phyloP scores from a whole-genome alignment of 1,140 invertebrate genomes.

The Linepithema humile region DNA sequence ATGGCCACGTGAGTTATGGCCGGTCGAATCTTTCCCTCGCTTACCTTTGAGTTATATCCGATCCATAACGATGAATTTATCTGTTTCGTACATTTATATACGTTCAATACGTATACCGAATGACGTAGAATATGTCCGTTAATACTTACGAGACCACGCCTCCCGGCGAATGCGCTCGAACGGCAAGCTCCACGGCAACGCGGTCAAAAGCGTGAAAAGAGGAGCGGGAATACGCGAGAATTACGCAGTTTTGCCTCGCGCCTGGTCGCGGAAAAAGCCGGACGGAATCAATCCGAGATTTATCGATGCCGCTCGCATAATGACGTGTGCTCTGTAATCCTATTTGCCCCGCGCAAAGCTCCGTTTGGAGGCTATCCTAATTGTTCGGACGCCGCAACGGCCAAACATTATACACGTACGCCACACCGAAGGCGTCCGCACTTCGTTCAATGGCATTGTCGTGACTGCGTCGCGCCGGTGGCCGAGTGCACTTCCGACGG shows the following conservation, averaged over 20 bases:
- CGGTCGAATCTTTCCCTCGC: slow-evolving; percentile 23
- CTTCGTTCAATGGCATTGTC: slow-evolving; percentile 54
- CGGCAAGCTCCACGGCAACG: not conserved
- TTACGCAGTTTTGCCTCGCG: not conserved
- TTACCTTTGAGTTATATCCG: slow-evolving; percentile 24
- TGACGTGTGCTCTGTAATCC: slow-evolving; percentile 9
- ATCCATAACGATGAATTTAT: slow-evolving; percentile 58
- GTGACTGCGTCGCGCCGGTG: slow-evolving; percentile 9
- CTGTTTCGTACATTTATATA: not conserved
- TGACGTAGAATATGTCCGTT: not conserved
- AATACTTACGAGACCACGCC: not conserved
- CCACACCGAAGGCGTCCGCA: slow-evolving; percentile 35
- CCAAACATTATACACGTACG: not conserved
- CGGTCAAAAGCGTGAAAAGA: not conserved
- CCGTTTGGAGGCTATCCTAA: slow-evolving; percentile 28
- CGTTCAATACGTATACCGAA: not conserved
- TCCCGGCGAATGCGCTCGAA: not conserved
- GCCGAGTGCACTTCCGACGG: slow-evolving; percentile 73
- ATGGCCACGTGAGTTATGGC: slow-evolving; percentile 58
- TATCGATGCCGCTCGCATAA: slow-evolving; percentile 19
- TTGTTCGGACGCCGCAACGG: not conserved
- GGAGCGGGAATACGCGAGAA: slow-evolving; percentile 1
- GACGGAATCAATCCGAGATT: slow-evolving; percentile 20
- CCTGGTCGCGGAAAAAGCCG: not conserved
- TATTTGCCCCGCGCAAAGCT: slow-evolving; percentile 1